Percentiles rank a stretch among this genome's conserved stretches.
These are phyloP conservation scores for Megatriorchis doriae DNA, from an alignment of 2,113 vertebrate species.

Conservation along the genomic window DNA sequence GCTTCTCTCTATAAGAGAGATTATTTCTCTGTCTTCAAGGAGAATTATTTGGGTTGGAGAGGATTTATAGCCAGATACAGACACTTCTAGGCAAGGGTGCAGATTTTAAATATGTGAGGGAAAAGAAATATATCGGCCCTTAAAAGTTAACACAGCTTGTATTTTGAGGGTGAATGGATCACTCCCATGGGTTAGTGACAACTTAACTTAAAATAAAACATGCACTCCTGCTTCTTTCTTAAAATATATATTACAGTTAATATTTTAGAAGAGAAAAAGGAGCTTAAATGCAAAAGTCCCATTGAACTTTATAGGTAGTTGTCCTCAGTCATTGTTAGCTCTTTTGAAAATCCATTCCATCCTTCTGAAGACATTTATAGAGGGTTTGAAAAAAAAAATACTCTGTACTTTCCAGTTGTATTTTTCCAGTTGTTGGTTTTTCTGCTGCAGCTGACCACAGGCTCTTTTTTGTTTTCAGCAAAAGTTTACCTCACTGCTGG, in stretches of 20 bases:
- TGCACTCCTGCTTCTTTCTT: background rate
- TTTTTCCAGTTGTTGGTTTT: background rate
- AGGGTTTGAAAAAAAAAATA: background rate
- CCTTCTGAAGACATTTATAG: background rate
- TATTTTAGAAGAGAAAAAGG: background rate
- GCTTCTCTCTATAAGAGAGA: background rate
- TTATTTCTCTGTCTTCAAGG: constrained; percentile 1
- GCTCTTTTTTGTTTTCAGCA: background rate
- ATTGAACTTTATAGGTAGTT: background rate
- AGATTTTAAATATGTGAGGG: constrained; percentile 18
- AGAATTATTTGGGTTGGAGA: constrained; percentile 50
- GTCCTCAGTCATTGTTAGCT: background rate
- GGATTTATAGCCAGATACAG: constrained; percentile 30
- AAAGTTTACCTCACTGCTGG: constrained; percentile 11
- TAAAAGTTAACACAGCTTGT: constrained; percentile 22
- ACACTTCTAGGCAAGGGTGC: constrained; percentile 19
- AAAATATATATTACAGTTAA: background rate
- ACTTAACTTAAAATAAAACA: constrained; percentile 27
- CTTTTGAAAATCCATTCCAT: constrained; percentile 15
- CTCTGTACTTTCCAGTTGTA: background rate
- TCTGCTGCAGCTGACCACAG: background rate
- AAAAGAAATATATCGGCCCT: background rate
- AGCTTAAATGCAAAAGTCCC: background rate
- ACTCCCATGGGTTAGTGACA: background rate
- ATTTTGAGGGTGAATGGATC: constrained; percentile 14